Conservation (phyloP, 2,888 invertebrate genomes). For the Diaphora mendica region DNA sequence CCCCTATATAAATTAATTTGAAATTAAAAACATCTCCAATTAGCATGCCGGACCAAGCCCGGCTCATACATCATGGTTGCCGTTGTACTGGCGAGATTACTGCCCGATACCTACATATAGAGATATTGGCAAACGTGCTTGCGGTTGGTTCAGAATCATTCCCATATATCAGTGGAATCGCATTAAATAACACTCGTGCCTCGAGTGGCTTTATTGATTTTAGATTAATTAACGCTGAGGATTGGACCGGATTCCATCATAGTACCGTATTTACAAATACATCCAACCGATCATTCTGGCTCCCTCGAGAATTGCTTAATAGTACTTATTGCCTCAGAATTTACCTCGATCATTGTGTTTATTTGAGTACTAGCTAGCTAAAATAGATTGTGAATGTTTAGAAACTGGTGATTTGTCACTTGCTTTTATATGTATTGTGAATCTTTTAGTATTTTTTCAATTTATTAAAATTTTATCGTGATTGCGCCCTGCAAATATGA, state of each 20-base stretch:
- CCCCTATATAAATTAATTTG: slow-evolving; percentile 2
- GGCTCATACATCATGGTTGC: background rate
- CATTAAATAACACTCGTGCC: slow-evolving; percentile 38
- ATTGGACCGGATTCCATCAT: slow-evolving; percentile 28
- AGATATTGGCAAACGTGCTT: background rate
- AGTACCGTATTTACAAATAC: slow-evolving; percentile 3
- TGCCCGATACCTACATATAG: slow-evolving; percentile 2
- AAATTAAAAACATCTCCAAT: slow-evolving; percentile 13
- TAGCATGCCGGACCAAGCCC: slow-evolving; percentile 10
- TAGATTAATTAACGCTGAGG: slow-evolving; percentile 54
- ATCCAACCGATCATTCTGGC: background rate
- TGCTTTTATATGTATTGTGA: too few species aligned
- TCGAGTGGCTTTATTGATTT: slow-evolving; percentile 56
- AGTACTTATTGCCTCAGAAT: background rate
- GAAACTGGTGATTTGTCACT: background rate
- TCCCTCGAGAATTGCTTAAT: background rate
- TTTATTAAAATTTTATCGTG: background rate
- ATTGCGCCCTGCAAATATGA: too few species aligned
- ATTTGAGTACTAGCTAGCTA: background rate
- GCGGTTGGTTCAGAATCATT: slow-evolving; percentile 29
- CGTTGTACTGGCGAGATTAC: slow-evolving; percentile 9
- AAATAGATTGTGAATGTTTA: background rate
- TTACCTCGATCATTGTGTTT: background rate
- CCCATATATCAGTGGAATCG: slow-evolving; percentile 28
- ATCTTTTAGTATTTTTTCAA: too few species aligned